Evolutionary conservation across 2,797 vertebrate genomes (phyloP), one percentile per base, ranked within the genome.

Genomic region (Pampus argenteus): DNA sequence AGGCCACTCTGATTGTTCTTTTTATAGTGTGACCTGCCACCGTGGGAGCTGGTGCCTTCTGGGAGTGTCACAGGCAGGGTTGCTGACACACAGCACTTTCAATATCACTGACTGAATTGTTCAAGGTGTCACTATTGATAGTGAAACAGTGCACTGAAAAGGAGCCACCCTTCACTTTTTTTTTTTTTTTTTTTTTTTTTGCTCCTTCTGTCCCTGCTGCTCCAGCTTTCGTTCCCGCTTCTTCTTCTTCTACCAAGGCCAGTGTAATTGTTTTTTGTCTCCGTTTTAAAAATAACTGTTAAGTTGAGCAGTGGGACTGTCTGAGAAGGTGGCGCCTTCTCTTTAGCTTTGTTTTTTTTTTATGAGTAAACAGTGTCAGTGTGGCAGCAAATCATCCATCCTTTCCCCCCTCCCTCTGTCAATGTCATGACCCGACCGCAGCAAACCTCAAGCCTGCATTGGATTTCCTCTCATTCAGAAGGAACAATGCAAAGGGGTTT

Each of bases 71-170:
- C 76, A 65, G 77, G 80, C 74, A 76, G 82, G 83, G 86, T 84
- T 89, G 90, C 91, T 91, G 88, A 93, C 92, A 92, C 83, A 50
- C 76, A 86, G 82, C 87, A 86, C 90, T 92, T 93, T 91, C 90
- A 90, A 92, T 91, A 93, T 93, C 88, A 90, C 89, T 71, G 79
- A 92, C 86, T 88, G 86, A 84, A 89, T 88, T 92, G 92, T 92
- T 92, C 91, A 90, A 93, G 90, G 90, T 93, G 93, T 92, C 92
- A 87, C 84, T 89, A 87, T 89, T 89, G 92, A 94, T 91, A 88
- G 91, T 84, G 87, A 92, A 87, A 87, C 78, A 59, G 88, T 73
- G 78, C 71, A 45, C 62, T 71, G 75, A 86, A 78, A 89, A 87
- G 86, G 72, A 82, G 80, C 79, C 83, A 81, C 86, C 76, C 85